phyloP scores from a whole-genome alignment of 1,140 invertebrate species.

The Sesamia nonagrioides region DNA sequence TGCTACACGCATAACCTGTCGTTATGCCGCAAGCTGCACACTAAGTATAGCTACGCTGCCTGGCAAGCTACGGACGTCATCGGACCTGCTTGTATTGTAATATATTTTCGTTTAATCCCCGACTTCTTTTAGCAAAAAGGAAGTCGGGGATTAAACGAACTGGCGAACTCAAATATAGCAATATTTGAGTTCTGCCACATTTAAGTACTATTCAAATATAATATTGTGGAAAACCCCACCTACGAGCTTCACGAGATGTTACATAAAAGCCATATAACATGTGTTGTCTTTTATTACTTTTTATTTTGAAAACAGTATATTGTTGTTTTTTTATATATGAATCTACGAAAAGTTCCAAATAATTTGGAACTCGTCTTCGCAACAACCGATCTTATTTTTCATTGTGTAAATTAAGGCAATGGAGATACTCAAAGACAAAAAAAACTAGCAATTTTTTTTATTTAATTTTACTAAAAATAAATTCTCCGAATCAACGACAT shows the following conservation, averaged over 20 bases:
- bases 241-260: not conserved
- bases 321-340: not conserved
- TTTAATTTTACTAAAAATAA: conserved; percentile 19
- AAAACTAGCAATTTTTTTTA: conserved; percentile 31
- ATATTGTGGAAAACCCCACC: not conserved
- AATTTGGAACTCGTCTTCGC: conserved; percentile 3
- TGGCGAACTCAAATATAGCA: too few relatives aligned
- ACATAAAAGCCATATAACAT: not conserved
- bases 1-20: not conserved
- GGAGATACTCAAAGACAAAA: conserved; percentile 46
- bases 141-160: too few relatives aligned
- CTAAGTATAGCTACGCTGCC: not conserved
- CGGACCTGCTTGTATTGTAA: too few relatives aligned
- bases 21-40: not conserved
- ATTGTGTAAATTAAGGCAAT: conserved; percentile 46
- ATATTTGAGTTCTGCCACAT: not conserved
- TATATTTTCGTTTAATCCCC: not conserved
- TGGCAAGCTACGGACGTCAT: not conserved
- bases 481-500: not conserved
- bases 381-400: conserved; percentile 15
- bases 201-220: not conserved
- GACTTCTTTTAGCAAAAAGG: too few relatives aligned
- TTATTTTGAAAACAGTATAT: not conserved
- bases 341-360: not conserved
- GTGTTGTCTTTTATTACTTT: not conserved